Evolutionary conservation across 2,113 vertebrate genomes (phyloP).

Genomic region (Callorhinus ursinus): DNA sequence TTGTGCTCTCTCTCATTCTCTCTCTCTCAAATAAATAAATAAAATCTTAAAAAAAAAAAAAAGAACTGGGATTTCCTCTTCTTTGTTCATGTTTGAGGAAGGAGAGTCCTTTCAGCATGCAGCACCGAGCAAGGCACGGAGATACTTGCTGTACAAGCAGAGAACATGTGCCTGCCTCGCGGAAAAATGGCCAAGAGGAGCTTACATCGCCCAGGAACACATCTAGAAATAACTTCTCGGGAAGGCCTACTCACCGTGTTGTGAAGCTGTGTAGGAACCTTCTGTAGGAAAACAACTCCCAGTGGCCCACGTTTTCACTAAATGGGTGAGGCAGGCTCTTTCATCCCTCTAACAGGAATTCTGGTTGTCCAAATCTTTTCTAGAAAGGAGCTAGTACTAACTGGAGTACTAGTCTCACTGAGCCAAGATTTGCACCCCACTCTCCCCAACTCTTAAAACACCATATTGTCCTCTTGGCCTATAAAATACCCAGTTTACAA

Average conservation of each 20-base stretch:
- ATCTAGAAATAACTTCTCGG: not conserved
- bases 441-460: not conserved
- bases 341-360: not conserved
- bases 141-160: not conserved
- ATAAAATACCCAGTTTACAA: not conserved
- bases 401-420: not conserved
- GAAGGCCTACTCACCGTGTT: not conserved
- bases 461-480: not conserved
- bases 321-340: not conserved
- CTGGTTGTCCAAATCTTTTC: not conserved
- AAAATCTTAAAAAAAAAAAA: no score
- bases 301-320: not conserved
- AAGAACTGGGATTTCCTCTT: not conserved
- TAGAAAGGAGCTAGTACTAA: not conserved
- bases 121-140: not conserved
- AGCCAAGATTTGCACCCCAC: not conserved
- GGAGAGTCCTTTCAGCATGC: not conserved
- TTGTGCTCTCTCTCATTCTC: no score
- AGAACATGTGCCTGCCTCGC: not conserved
- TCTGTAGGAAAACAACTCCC: constrained; percentile 6
- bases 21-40: no score
- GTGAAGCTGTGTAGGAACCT: not conserved
- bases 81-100: not conserved
- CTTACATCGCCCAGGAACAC: not conserved
- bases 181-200: not conserved